Conservation (phyloP, 2,888 invertebrate genomes). For the Acanthosepion pharaonis region DNA sequence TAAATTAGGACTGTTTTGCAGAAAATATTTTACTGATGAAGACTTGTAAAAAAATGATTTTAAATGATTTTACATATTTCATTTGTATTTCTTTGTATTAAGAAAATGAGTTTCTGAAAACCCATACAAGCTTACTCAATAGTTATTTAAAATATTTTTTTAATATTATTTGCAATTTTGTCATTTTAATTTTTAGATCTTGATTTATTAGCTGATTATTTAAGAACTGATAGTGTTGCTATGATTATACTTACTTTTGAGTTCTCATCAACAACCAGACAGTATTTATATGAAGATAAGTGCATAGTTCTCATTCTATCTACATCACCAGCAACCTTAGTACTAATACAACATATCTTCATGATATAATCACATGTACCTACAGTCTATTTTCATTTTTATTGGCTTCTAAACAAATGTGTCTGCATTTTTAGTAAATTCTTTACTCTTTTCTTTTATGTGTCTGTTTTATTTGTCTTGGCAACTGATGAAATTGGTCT, state of each 20-base stretch:
- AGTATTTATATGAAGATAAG: neutral
- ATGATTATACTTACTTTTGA: neutral
- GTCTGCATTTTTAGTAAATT: neutral
- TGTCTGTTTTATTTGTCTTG: neutral
- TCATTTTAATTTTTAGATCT: neutral
- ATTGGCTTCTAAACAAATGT: neutral
- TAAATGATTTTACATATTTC: too few relatives aligned
- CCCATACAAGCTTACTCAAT: too few relatives aligned
- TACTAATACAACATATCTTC: neutral
- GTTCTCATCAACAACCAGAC: neutral
- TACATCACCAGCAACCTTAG: conserved; percentile 3
- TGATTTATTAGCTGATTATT: neutral
- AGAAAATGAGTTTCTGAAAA: too few relatives aligned
- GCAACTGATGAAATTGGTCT: conserved; percentile 33
- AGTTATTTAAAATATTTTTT: too few relatives aligned
- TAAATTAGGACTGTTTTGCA: too few relatives aligned
- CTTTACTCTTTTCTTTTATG: neutral
- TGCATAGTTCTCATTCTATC: neutral
- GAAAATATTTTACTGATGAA: too few relatives aligned
- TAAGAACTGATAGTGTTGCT: neutral
- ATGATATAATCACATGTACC: conserved; percentile 33
- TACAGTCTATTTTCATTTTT: conserved; percentile 20
- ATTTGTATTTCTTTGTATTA: too few relatives aligned
- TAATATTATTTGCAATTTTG: neutral
- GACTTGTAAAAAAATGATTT: too few relatives aligned